phyloP scores from a whole-genome alignment of 2,797 vertebrate genomes.

The Melanogrammus aeglefinus region DNA sequence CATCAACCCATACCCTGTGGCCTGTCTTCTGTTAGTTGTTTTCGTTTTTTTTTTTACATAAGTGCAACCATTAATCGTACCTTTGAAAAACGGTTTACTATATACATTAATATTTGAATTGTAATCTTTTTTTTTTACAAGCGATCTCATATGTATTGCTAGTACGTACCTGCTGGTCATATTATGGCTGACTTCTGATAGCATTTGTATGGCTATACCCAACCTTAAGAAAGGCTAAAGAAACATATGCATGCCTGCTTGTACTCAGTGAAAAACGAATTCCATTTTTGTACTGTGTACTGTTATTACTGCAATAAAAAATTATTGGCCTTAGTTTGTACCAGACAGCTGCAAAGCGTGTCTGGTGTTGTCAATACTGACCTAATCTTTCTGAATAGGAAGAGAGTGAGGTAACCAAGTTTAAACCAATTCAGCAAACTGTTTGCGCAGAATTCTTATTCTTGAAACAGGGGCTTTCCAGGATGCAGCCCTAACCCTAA shows the following conservation, averaged over 20 bases:
- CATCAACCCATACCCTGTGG: background rate
- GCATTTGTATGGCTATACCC: background rate
- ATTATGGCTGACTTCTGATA: background rate
- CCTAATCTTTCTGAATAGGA: background rate
- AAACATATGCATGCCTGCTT: background rate
- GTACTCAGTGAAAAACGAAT: background rate
- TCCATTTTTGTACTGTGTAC: background rate
- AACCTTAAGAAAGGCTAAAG: background rate
- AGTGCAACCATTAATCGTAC: background rate
- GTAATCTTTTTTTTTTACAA: background rate
- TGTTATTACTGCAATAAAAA: slow-evolving; percentile 1
- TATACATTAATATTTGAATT: background rate
- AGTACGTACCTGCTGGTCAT: background rate
- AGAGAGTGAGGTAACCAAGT: background rate
- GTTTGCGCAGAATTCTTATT: background rate
- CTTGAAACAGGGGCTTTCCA: background rate
- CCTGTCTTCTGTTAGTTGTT: background rate
- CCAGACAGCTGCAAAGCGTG: background rate
- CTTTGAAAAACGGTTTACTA: background rate
- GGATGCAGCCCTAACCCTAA: too few relatives aligned
- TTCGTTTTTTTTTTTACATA: background rate
- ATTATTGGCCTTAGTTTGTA: background rate
- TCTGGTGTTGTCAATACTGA: background rate
- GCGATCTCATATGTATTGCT: background rate
- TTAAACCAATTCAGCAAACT: background rate